Evolutionary conservation across 1,140 invertebrate genomes (phyloP).

Genomic region (Chironomus tepperi): DNA sequence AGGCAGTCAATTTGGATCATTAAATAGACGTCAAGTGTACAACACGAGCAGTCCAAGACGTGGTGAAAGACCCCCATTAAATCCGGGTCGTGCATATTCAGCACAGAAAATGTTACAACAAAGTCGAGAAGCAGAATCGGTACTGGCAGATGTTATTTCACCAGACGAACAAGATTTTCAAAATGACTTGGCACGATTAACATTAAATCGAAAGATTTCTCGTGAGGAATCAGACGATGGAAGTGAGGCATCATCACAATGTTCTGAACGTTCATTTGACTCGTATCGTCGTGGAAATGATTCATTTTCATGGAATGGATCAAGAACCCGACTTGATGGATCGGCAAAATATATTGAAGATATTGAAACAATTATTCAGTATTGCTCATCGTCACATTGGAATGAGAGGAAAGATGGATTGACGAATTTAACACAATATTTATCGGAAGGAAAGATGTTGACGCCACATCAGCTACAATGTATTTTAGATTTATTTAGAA

Average conservation of each 20-base stretch:
- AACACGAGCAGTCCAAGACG: conserved; percentile 41
- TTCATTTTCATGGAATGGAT: conserved; percentile 71
- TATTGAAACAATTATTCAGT: conserved; percentile 79
- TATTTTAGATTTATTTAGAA: conserved; percentile 72
- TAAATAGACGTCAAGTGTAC: conserved; percentile 28
- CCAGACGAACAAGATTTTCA: conserved; percentile 30
- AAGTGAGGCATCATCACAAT: conserved; percentile 90
- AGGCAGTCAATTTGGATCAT: conserved; percentile 26
- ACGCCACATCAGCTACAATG: conserved; percentile 35
- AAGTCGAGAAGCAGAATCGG: conserved; percentile 79
- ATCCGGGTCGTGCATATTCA: conserved; percentile 52
- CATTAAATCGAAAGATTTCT: conserved; percentile 40
- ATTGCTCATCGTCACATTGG: conserved; percentile 82
- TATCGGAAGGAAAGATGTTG: conserved; percentile 38
- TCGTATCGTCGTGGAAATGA: conserved; percentile 70
- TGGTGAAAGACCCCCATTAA: conserved; percentile 44
- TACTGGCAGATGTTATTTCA: conserved; percentile 60
- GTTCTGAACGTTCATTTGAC: conserved; percentile 83
- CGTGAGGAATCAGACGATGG: conserved; percentile 74
- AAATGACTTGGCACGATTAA: conserved; percentile 29
- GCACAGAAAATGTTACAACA: conserved; percentile 77
- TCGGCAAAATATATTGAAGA: conserved; percentile 51
- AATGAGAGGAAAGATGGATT: conserved; percentile 87
- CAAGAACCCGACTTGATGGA: conserved; percentile 61
- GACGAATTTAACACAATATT: conserved; percentile 55